phyloP scores from a whole-genome alignment of 2,888 invertebrate species.

The Tortrix viridana region DNA sequence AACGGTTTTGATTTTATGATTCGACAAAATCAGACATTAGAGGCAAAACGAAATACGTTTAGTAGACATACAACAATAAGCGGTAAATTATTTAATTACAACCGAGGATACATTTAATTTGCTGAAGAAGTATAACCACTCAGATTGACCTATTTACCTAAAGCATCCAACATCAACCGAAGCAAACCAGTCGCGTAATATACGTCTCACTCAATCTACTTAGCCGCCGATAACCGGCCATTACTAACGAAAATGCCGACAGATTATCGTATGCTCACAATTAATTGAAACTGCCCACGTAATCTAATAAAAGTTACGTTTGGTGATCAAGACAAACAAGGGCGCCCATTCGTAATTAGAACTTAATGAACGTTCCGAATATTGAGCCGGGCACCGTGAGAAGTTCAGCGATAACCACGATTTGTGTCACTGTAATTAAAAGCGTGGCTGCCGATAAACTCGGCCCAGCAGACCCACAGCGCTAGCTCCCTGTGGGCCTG shows the following conservation, averaged over 20 bases:
- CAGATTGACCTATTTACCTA: constrained; percentile 46
- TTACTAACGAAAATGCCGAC: constrained; percentile 78
- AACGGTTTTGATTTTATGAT: neutral
- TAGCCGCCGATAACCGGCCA: constrained; percentile 78
- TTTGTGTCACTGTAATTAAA: constrained; percentile 84
- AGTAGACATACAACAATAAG: constrained; percentile 45
- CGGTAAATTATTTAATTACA: constrained; percentile 33
- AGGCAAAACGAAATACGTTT: constrained; percentile 41
- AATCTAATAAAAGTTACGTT: constrained; percentile 84
- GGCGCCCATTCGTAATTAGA: constrained; percentile 83
- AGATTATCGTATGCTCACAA: constrained; percentile 75
- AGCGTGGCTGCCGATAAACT: constrained; percentile 81
- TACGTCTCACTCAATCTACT: constrained; percentile 77
- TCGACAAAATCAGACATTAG: neutral
- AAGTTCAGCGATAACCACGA: constrained; percentile 80
- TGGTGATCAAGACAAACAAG: constrained; percentile 82
- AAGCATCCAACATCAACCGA: constrained; percentile 60
- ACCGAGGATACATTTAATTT: constrained; percentile 7
- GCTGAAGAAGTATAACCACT: constrained; percentile 25
- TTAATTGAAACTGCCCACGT: constrained; percentile 83
- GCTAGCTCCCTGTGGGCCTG: constrained; percentile 75
- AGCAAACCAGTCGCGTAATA: constrained; percentile 62
- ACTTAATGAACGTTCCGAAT: constrained; percentile 81
- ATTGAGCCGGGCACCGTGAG: constrained; percentile 82
- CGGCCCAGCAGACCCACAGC: constrained; percentile 65